Base-by-base conservation (phyloP, 1,140 invertebrate species). In the Neodiprion virginianus region DNA sequence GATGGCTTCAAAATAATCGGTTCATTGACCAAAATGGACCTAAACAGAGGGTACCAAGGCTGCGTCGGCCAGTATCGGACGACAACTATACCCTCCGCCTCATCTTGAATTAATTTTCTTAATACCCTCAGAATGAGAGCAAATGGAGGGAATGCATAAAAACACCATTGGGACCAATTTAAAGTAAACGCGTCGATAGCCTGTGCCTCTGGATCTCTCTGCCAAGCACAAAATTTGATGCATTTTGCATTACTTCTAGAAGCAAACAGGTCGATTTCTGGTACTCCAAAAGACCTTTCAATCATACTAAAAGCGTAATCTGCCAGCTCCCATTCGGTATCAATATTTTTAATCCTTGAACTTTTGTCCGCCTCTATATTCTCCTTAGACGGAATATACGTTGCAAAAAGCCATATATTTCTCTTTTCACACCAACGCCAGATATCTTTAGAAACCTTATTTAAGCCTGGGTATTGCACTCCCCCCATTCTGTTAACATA, bases 211-310 rank as follows among this genome's bases (percentile, higher is more conserved):
- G 79, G 79, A 68, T 80, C 78, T 67, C 21, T 50, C 66, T 75
- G 21, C 76, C 72, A 81, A 5, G 78, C 79, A 47, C 79, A 67
- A 70, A 66, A 81, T 47, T 67, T 67, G 0, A 66, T 23, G 67
- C 79, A 82, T 76, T 82, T 81, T 8, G 73, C 61, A 74, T 80
- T 81, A 65, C 69, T 73, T 75, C 77, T 21, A 67, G 74, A 75
- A 12, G 77, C 77, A 69, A 81, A 81, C 21, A 81, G 66, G 68
- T 81, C 75, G 69, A 80, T 79, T 40, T 72, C 61, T 8, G 80
- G 75, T 14, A 47, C 1, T 1, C 80, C 80, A 65, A 81, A 81
- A 47, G 77, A 84, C 3, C 71, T 53, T 2, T 70, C 61, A 61
- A 81, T 76, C 17, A 28, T 21, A 8, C 69, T 50, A 72, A 77